These are phyloP conservation scores for Andricus grossulariae DNA, from an alignment of 1,140 invertebrate genomes.

Conservation along the genomic window DNA sequence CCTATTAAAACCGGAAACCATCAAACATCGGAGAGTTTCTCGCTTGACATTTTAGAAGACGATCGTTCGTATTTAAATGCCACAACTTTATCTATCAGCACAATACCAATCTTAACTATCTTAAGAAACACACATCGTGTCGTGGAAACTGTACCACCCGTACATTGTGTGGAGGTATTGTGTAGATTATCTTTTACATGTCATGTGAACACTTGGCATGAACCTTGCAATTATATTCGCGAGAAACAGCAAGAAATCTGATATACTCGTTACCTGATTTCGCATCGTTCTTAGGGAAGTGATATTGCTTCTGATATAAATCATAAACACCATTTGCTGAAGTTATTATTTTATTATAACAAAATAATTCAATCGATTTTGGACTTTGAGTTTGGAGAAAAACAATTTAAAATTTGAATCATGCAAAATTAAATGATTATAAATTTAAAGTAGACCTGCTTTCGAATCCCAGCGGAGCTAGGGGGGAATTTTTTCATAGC, in stretches of 20 bases:
- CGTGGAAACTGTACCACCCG: constrained; percentile 41
- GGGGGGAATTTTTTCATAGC: no score
- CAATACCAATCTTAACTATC: constrained; percentile 1
- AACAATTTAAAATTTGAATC: no score
- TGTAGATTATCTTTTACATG: constrained; percentile 23
- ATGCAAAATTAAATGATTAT: no score
- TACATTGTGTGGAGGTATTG: background rate
- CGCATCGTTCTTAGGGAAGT: constrained; percentile 17
- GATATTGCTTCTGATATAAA: background rate
- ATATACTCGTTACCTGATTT: constrained; percentile 16
- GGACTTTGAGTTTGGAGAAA: no score
- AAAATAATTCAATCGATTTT: no score
- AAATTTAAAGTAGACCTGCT: no score
- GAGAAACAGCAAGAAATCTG: constrained; percentile 6
- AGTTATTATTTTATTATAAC: no score
- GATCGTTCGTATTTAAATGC: background rate
- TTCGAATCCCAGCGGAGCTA: no score
- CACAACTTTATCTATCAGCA: background rate
- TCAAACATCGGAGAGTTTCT: constrained; percentile 22
- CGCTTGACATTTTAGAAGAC: background rate
- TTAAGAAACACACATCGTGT: constrained; percentile 27
- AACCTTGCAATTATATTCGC: constrained; percentile 23
- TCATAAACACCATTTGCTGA: background rate
- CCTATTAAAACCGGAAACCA: background rate
- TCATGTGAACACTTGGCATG: background rate